phyloP scores from a whole-genome alignment of 2,888 invertebrate species.

The Trisateles emortualis region DNA sequence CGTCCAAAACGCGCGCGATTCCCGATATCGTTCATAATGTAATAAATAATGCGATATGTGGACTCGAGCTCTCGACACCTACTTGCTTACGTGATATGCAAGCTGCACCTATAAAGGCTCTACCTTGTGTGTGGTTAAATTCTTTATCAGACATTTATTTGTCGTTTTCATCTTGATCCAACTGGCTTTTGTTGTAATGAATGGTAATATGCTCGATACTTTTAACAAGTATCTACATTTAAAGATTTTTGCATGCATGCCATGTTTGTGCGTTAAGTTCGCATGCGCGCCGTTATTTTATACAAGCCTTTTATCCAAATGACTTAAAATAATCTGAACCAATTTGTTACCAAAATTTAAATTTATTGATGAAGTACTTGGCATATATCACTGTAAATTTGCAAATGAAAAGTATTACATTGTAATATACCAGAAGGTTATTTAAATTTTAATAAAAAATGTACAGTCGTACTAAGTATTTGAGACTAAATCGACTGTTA shows the following conservation, averaged over 20 bases:
- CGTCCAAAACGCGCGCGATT: conserved; percentile 62
- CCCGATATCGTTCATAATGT: conserved; percentile 70
- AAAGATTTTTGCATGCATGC: too few relatives aligned
- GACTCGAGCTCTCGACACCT: conserved; percentile 60
- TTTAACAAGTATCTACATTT: too few relatives aligned
- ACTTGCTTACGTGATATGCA: conserved; percentile 64
- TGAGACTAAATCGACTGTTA: conserved; percentile 1
- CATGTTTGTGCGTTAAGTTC: too few relatives aligned
- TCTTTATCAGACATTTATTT: conserved; percentile 9
- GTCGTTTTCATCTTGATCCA: conserved; percentile 3
- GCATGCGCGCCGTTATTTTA: not conserved
- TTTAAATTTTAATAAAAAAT: not conserved
- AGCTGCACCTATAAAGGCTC: conserved; percentile 1
- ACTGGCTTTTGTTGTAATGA: not conserved
- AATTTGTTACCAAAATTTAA: not conserved
- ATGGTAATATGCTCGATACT: not conserved
- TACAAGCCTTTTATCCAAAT: not conserved
- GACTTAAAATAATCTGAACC: not conserved
- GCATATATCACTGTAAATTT: conserved; percentile 2
- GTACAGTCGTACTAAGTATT: conserved; percentile 2
- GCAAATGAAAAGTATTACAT: conserved; percentile 5
- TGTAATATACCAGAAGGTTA: conserved; percentile 7
- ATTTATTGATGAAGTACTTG: not conserved
- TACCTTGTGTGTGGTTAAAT: conserved; percentile 9
- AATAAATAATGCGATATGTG: conserved; percentile 75